phyloP scores from a whole-genome alignment of 2,113 vertebrate species.

The Thymallus thymallus region DNA sequence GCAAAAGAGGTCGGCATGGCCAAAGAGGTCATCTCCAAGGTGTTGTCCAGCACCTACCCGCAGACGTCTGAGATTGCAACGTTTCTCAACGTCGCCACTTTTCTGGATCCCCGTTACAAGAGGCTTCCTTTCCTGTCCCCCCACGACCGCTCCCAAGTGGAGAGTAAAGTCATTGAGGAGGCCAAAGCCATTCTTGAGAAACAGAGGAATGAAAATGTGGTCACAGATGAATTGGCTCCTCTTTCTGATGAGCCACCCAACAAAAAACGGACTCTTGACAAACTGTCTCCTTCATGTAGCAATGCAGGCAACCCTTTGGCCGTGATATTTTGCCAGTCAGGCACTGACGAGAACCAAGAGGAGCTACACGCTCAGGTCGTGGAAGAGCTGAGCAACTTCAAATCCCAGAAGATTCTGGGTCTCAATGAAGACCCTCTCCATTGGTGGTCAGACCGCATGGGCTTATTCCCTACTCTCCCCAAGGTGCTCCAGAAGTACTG shows the following conservation, averaged over 20 bases:
- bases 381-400: constrained; percentile 88
- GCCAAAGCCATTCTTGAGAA: constrained; percentile 79
- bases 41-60: constrained; percentile 76
- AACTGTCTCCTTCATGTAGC: constrained; percentile 59
- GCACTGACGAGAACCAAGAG: constrained; percentile 77
- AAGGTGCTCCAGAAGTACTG: constrained; percentile 86
- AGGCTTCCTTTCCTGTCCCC: constrained; percentile 82
- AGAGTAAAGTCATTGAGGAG: constrained; percentile 79
- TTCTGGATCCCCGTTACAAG: constrained; percentile 88
- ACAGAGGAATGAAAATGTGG: constrained; percentile 57
- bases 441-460: constrained; percentile 85
- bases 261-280: constrained; percentile 69
- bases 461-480: constrained; percentile 81
- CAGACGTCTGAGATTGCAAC: constrained; percentile 79
- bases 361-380: constrained; percentile 81
- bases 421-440: constrained; percentile 81
- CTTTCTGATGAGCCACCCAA: constrained; percentile 71
- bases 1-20: constrained; percentile 81
- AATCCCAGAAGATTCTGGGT: constrained; percentile 82
- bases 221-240: constrained; percentile 57
- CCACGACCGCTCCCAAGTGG: constrained; percentile 81
- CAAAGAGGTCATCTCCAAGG: constrained; percentile 81
- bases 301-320: constrained; percentile 79
- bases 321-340: constrained; percentile 83
- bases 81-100: constrained; percentile 85